A percentile compares a stretch with the other conserved stretches of the same genome.
These are phyloP conservation scores for Phymastichus coffea DNA, from an alignment of 1,140 invertebrate species.

Conservation along the genomic window DNA sequence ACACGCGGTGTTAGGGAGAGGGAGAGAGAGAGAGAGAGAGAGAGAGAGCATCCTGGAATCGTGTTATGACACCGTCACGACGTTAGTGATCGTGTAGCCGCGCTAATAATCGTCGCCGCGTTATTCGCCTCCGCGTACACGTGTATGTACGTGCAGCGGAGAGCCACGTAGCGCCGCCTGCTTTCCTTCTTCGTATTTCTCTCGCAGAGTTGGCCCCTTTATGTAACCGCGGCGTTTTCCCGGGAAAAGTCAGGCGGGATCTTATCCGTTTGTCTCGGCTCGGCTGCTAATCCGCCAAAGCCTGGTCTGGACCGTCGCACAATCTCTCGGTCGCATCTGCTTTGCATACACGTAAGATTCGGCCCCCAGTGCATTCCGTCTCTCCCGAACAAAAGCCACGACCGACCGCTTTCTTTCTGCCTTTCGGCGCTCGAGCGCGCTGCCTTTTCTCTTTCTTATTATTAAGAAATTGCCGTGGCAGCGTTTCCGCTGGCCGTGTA, in stretches of 20 bases:
- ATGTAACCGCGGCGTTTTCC: too few species aligned
- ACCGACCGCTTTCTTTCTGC: not conserved
- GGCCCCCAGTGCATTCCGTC: not conserved
- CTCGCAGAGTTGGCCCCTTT: too few species aligned
- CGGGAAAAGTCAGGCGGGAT: too few species aligned
- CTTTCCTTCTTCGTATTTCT: too few species aligned
- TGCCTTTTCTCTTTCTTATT: slow-evolving; percentile 4
- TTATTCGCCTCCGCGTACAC: too few species aligned
- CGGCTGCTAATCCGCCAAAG: too few species aligned
- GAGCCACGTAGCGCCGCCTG: too few species aligned
- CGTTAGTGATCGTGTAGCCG: slow-evolving; percentile 8
- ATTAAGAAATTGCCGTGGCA: slow-evolving; percentile 19
- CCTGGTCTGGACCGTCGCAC: too few species aligned
- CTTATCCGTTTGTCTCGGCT: too few species aligned
- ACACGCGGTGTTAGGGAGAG: not conserved
- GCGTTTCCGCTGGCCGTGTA: slow-evolving; percentile 14
- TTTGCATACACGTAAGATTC: not conserved
- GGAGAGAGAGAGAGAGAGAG: too few species aligned
- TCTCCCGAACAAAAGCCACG: not conserved
- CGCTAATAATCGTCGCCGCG: slow-evolving; percentile 1
- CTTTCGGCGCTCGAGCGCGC: not conserved
- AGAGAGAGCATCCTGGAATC: not conserved
- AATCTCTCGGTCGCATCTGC: not conserved
- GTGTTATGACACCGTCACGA: slow-evolving; percentile 1
- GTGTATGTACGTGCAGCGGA: too few species aligned